Evolutionary conservation across 1,140 invertebrate species (phyloP).

Genomic region (Drosophila paulistorum): DNA sequence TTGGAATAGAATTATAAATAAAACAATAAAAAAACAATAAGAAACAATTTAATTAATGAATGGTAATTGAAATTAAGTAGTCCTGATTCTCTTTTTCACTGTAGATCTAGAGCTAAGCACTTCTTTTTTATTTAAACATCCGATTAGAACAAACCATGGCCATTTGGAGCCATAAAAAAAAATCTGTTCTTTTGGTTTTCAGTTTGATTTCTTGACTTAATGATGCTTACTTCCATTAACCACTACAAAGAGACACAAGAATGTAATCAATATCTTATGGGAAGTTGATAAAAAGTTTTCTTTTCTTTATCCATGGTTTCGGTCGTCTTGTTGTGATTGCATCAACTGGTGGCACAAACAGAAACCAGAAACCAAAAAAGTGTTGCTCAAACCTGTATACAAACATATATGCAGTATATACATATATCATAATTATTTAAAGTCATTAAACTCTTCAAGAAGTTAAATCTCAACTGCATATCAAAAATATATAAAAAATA

Average conservation of each 20-base stretch:
- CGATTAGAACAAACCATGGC: too few species aligned
- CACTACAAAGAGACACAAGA: background rate
- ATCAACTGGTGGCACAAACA: constrained; percentile 25
- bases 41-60: too few species aligned
- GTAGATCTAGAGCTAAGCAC: too few species aligned
- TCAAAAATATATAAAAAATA: constrained; percentile 35
- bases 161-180: too few species aligned
- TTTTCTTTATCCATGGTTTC: constrained; percentile 17
- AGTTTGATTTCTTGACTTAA: background rate
- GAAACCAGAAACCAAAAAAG: constrained; percentile 66
- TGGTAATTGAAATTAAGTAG: too few species aligned
- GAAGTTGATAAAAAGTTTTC: constrained; percentile 67
- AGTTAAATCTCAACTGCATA: constrained; percentile 69
- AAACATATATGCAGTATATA: constrained; percentile 25
- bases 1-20: background rate
- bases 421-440: constrained; percentile 74
- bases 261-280: constrained; percentile 75
- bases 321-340: constrained; percentile 47
- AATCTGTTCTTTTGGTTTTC: too few species aligned
- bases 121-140: too few species aligned
- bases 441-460: constrained; percentile 75
- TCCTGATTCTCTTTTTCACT: too few species aligned
- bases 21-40: too few species aligned
- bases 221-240: background rate
- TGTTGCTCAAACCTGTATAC: constrained; percentile 43